A percentile compares a stretch with the other conserved stretches of the same genome.
These are phyloP conservation scores for Cheilosia grossa DNA, from an alignment of 2,888 invertebrate genomes.

Conservation along the genomic window DNA sequence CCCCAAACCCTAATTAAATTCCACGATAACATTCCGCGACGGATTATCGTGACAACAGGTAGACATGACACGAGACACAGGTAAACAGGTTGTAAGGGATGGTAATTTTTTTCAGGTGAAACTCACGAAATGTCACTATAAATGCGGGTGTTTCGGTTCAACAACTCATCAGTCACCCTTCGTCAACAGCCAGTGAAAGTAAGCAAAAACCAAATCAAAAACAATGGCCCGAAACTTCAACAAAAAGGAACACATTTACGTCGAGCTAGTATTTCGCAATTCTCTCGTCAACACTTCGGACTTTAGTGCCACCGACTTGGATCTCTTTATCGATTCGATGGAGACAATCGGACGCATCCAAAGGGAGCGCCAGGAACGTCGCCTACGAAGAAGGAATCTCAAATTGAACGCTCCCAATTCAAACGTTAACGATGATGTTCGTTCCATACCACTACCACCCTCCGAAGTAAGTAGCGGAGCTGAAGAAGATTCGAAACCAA, in stretches of 20 bases:
- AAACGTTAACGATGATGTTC: slow-evolving; percentile 6
- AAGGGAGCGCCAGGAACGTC: slow-evolving; percentile 43
- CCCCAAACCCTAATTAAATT: neutral
- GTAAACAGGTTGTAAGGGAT: slow-evolving; percentile 3
- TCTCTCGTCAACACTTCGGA: slow-evolving; percentile 23
- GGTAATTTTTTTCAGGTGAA: too few relatives aligned
- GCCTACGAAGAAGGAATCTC: slow-evolving; percentile 16
- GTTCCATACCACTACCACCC: neutral
- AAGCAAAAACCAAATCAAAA: neutral
- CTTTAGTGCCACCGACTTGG: slow-evolving; percentile 37
- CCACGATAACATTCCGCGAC: slow-evolving; percentile 52
- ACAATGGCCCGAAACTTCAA: neutral
- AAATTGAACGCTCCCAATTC: slow-evolving; percentile 17
- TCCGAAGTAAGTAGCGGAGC: slow-evolving; percentile 19
- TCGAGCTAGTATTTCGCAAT: slow-evolving; percentile 6
- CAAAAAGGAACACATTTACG: slow-evolving; percentile 43
- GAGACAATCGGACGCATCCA: slow-evolving; percentile 47
- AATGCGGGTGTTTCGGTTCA: slow-evolving; percentile 2
- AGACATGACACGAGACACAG: slow-evolving; percentile 10
- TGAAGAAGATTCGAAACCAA: slow-evolving; percentile 20
- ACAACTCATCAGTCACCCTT: slow-evolving; percentile 43
- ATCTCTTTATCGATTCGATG: slow-evolving; percentile 57
- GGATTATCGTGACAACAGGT: slow-evolving; percentile 50
- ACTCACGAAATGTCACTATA: slow-evolving; percentile 33
- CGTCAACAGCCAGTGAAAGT: slow-evolving; percentile 40